Percentiles rank a stretch among this genome's conserved stretches.
phyloP scores from a whole-genome alignment of 2,113 vertebrate genomes.

The Halcyon malimbica region DNA sequence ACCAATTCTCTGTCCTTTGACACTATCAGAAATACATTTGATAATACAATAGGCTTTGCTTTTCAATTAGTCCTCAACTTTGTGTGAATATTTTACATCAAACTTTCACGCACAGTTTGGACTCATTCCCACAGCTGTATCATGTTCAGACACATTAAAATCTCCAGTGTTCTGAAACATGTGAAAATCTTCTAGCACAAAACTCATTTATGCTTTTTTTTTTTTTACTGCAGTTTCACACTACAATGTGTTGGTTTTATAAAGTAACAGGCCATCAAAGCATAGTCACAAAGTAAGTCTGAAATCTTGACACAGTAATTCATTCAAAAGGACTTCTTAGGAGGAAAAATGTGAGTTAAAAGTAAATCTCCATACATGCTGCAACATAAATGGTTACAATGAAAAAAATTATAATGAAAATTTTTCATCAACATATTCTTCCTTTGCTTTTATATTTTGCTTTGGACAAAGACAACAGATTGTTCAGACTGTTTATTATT shows the following conservation, averaged over 20 bases:
- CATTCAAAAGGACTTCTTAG: background rate
- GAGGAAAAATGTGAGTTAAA: background rate
- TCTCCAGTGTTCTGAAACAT: background rate
- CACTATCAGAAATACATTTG: background rate
- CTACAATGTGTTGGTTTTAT: background rate
- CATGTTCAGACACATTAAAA: background rate
- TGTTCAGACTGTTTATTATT: background rate
- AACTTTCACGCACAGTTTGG: background rate
- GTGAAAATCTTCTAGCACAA: background rate
- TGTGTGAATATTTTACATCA: background rate
- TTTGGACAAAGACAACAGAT: background rate
- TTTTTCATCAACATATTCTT: background rate
- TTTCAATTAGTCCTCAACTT: background rate
- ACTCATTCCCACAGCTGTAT: background rate
- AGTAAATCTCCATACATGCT: background rate
- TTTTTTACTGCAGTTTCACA: background rate
- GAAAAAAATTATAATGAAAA: background rate
- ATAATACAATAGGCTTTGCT: conserved; percentile 21
- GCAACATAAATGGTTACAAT: background rate
- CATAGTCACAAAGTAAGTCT: background rate
- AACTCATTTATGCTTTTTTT: background rate
- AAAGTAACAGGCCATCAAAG: background rate
- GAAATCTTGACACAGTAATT: background rate
- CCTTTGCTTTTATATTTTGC: background rate
- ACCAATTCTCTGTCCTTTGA: background rate